phyloP scores from a whole-genome alignment of 2,113 vertebrate species.

The Anolis carolinensis region DNA sequence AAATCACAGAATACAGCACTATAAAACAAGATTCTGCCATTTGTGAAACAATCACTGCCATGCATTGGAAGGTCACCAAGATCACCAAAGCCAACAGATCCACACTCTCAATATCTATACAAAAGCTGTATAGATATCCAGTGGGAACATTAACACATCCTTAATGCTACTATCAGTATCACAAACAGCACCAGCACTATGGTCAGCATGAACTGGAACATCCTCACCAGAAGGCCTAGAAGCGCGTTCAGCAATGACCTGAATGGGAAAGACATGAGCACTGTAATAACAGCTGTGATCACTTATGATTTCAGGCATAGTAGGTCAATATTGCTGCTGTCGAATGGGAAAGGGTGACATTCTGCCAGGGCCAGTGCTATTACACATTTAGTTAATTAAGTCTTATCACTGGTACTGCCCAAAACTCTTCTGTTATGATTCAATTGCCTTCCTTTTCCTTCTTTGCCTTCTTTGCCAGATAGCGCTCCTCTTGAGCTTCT shows the following conservation, averaged over 20 bases:
- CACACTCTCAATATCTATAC: background rate
- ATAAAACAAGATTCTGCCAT: background rate
- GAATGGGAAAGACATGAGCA: background rate
- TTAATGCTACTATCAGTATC: background rate
- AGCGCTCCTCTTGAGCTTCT: background rate
- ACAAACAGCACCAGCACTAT: background rate
- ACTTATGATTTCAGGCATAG: background rate
- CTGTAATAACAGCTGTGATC: background rate
- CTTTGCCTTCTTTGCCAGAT: background rate
- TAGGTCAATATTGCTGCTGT: background rate
- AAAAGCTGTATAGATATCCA: background rate
- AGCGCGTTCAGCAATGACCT: background rate
- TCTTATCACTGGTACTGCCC: background rate
- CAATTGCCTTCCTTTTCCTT: background rate
- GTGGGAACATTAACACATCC: constrained; percentile 1
- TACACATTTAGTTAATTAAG: background rate
- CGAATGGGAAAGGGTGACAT: background rate
- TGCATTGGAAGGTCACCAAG: constrained; percentile 7
- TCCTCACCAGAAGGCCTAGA: background rate
- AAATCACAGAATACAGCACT: background rate
- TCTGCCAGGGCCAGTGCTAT: background rate
- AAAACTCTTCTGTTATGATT: background rate
- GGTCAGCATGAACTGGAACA: background rate
- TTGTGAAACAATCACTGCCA: background rate
- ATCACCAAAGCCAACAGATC: background rate